phyloP scores from a whole-genome alignment of 2,113 vertebrate genomes.

The Megaceryle torquata region DNA sequence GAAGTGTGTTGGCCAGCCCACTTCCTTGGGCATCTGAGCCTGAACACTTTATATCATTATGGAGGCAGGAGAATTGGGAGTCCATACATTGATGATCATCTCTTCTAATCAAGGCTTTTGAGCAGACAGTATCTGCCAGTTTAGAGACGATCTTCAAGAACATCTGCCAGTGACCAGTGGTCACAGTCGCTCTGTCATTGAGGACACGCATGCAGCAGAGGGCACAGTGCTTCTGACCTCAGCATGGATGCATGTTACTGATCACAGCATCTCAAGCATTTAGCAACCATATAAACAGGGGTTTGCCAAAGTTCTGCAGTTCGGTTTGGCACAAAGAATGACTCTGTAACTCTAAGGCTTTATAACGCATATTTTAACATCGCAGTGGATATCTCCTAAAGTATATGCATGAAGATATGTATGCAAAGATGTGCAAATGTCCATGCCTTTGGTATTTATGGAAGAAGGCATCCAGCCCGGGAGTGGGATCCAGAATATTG shows the following conservation, averaged over 20 bases:
- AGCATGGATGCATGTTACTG: fast-evolving
- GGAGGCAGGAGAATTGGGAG: not conserved
- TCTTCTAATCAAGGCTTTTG: not conserved
- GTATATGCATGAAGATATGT: not conserved
- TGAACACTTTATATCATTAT: not conserved
- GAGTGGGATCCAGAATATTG: not conserved
- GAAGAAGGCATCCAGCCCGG: not conserved
- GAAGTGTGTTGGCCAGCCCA: not conserved
- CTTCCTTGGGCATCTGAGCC: not conserved
- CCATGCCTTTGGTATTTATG: not conserved
- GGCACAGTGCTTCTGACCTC: not conserved
- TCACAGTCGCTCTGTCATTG: not conserved
- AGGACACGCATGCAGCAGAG: not conserved
- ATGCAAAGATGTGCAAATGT: not conserved
- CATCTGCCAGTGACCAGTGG: not conserved
- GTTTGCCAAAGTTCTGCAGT: not conserved
- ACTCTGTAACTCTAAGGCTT: not conserved
- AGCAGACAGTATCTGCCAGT: not conserved
- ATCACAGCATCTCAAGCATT: not conserved
- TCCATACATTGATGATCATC: not conserved
- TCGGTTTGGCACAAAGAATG: not conserved
- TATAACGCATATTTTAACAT: not conserved
- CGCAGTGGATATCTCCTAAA: not conserved
- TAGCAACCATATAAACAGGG: not conserved
- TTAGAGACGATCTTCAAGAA: not conserved